Evolutionary conservation across 1,140 invertebrate species (phyloP).

Genomic region (Sinella curviseta): DNA sequence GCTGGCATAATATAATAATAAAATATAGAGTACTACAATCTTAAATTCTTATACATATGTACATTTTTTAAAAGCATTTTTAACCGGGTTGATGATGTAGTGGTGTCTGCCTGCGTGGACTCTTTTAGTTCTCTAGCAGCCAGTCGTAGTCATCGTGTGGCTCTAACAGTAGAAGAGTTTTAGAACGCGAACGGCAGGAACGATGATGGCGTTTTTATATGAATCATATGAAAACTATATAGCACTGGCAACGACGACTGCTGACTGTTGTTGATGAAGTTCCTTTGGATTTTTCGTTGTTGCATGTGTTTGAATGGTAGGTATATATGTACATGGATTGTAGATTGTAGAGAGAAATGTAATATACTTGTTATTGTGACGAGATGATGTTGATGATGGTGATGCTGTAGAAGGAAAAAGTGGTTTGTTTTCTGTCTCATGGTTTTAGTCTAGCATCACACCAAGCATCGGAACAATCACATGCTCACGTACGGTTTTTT

Average conservation of each 20-base stretch:
- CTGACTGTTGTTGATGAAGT: neutral
- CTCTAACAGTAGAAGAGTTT: neutral
- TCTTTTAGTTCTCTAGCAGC: neutral
- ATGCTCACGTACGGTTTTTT: neutral
- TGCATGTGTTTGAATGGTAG: neutral
- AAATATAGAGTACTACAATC: too few relatives aligned
- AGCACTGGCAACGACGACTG: neutral
- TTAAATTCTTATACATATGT: neutral
- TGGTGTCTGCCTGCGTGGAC: neutral
- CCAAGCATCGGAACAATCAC: neutral
- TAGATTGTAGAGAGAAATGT: neutral
- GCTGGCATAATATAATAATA: too few relatives aligned
- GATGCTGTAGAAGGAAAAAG: constrained; percentile 11
- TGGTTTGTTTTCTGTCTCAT: constrained; percentile 20
- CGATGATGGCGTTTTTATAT: neutral
- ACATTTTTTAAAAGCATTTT: neutral
- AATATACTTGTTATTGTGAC: neutral
- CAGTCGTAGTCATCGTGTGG: too few relatives aligned
- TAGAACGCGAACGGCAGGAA: neutral
- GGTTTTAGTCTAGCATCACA: neutral
- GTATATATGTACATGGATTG: neutral
- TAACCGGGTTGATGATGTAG: constrained; percentile 12
- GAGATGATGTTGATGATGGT: neutral
- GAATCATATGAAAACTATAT: neutral
- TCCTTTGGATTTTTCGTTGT: neutral